Conservation (phyloP, 2,888 invertebrate genomes). For the Cyrtodaria siliqua region DNA sequence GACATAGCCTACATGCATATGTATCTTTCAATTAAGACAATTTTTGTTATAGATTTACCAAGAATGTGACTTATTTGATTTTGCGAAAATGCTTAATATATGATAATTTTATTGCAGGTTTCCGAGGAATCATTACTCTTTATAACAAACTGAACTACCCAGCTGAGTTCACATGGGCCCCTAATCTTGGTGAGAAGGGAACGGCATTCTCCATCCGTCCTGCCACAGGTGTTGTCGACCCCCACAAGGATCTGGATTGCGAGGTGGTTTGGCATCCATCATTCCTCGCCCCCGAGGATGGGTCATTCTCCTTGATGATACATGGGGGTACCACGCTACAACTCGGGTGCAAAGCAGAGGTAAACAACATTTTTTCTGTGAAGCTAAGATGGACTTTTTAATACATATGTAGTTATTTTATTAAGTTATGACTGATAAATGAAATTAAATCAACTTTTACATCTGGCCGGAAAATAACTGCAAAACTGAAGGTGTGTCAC, state of each 20-base stretch:
- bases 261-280: slow-evolving; percentile 86
- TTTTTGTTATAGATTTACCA: too few relatives aligned
- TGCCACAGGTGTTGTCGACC: slow-evolving; percentile 85
- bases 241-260: slow-evolving; percentile 84
- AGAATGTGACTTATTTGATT: too few relatives aligned
- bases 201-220: slow-evolving; percentile 86
- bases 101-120: slow-evolving; percentile 73
- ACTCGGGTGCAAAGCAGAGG: slow-evolving; percentile 84
- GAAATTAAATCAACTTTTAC: too few relatives aligned
- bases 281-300: slow-evolving; percentile 84
- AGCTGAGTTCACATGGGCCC: slow-evolving; percentile 86
- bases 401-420: too few relatives aligned
- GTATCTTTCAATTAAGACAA: too few relatives aligned
- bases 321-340: slow-evolving; percentile 80
- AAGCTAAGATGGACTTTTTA: too few relatives aligned
- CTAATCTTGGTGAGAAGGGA: slow-evolving; percentile 83
- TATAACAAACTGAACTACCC: slow-evolving; percentile 84
- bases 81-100: too few relatives aligned
- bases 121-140: slow-evolving; percentile 84
- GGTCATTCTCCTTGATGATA: slow-evolving; percentile 83
- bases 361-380: too few relatives aligned
- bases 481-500: too few relatives aligned
- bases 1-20: too few relatives aligned
- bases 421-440: too few relatives aligned
- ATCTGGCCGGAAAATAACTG: too few relatives aligned